Evolutionary conservation across 2,113 vertebrate species (phyloP).

Genomic region (Eira barbara): DNA sequence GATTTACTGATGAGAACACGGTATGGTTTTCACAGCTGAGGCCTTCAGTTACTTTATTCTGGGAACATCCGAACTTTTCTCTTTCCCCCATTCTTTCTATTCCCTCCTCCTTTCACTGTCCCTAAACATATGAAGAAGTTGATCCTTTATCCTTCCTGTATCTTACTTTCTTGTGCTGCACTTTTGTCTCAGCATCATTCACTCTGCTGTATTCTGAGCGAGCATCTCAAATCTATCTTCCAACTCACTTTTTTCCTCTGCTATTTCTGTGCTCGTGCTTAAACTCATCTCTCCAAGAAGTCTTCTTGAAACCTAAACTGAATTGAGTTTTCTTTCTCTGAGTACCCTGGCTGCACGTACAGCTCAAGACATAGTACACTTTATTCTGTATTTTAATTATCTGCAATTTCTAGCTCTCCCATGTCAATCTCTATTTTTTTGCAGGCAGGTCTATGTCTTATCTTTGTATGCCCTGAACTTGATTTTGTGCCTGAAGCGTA

Average conservation of each 20-base stretch:
- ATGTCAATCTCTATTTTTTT: not conserved
- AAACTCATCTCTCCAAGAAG: not conserved
- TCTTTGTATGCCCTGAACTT: not conserved
- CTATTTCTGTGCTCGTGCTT: not conserved
- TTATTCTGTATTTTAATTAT: not conserved
- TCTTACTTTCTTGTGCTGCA: not conserved
- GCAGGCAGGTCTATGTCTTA: not conserved
- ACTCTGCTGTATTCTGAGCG: not conserved
- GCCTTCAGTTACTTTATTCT: not conserved
- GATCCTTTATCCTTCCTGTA: not conserved
- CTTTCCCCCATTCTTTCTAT: not conserved
- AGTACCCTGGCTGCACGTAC: not conserved
- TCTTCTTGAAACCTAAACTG: not conserved
- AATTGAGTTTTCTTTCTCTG: not conserved
- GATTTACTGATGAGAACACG: not conserved
- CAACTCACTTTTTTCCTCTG: not conserved
- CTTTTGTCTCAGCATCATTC: not conserved
- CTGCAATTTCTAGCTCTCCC: not conserved
- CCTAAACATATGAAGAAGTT: not conserved
- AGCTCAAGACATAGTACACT: not conserved
- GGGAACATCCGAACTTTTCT: not conserved
- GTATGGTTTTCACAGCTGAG: not conserved
- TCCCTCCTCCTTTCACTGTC: not conserved
- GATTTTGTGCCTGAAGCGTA: not conserved
- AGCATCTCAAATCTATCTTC: not conserved